Percentiles rank a stretch among this genome's conserved stretches.
These are phyloP conservation scores for Furcula furcula DNA, from an alignment of 2,888 invertebrate species.

Conservation along the genomic window DNA sequence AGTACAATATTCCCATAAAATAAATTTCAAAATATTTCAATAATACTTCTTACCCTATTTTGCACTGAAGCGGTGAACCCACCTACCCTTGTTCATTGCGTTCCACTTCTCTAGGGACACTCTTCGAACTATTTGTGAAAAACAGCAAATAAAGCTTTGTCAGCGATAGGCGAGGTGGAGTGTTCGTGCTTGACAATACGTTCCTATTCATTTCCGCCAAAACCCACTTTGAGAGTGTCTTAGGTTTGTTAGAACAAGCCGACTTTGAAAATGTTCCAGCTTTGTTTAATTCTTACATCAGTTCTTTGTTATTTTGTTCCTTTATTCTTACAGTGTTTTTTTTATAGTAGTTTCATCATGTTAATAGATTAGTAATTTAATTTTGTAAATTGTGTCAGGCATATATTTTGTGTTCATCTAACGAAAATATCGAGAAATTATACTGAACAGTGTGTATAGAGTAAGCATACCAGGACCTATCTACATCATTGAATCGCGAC, in stretches of 20 bases:
- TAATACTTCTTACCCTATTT: slow-evolving; percentile 13
- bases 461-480: no score
- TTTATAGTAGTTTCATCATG: no score
- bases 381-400: no score
- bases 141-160: slow-evolving; percentile 65
- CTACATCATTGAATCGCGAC: slow-evolving; percentile 19
- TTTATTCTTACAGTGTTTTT: neutral
- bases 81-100: slow-evolving; percentile 18
- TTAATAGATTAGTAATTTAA: no score
- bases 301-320: slow-evolving; percentile 10
- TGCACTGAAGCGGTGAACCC: slow-evolving; percentile 10
- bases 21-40: neutral
- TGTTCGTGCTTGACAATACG: slow-evolving; percentile 55
- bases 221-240: slow-evolving; percentile 50
- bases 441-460: no score
- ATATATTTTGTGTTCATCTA: no score
- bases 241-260: slow-evolving; percentile 38
- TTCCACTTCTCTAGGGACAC: slow-evolving; percentile 38
- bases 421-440: no score
- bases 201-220: slow-evolving; percentile 61
- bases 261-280: slow-evolving; percentile 32
- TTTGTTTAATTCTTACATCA: slow-evolving; percentile 30
- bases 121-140: slow-evolving; percentile 56
- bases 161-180: slow-evolving; percentile 56
- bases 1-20: no score